phyloP scores from a whole-genome alignment of 2,113 vertebrate species.

The Paramormyrops kingsleyae region DNA sequence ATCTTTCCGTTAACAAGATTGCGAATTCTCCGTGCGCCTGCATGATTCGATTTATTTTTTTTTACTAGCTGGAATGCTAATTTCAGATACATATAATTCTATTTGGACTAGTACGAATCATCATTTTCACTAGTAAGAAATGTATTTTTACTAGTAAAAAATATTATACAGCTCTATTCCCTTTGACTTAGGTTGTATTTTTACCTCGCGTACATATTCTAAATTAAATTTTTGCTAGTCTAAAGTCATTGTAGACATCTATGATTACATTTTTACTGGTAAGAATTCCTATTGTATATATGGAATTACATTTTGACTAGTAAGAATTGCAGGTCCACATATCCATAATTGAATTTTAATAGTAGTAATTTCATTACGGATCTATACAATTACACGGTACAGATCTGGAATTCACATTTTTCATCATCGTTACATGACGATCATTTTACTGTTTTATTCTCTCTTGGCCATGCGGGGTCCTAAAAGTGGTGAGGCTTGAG shows the following conservation, averaged over 20 bases:
- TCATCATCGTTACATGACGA: not conserved
- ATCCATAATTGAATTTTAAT: not conserved
- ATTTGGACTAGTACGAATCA: too few relatives aligned
- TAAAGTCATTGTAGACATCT: too few relatives aligned
- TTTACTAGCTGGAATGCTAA: not conserved
- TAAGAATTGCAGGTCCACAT: not conserved
- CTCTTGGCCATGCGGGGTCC: too few relatives aligned
- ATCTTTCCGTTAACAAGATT: not conserved
- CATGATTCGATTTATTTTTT: not conserved
- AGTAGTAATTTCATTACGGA: not conserved
- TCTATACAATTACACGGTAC: not conserved
- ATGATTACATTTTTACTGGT: too few relatives aligned
- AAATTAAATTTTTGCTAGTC: too few relatives aligned
- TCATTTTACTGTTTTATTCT: not conserved
- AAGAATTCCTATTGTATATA: too few relatives aligned
- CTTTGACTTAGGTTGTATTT: too few relatives aligned
- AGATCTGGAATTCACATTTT: not conserved
- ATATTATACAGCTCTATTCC: too few relatives aligned
- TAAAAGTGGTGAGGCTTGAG: not conserved
- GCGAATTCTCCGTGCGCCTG: not conserved
- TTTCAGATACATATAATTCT: not conserved
- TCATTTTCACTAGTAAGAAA: too few relatives aligned
- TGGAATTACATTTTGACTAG: too few relatives aligned
- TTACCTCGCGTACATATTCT: too few relatives aligned
- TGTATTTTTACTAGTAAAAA: not conserved